Conservation (phyloP, 1,140 invertebrate species). For the Drosophila simulans region DNA sequence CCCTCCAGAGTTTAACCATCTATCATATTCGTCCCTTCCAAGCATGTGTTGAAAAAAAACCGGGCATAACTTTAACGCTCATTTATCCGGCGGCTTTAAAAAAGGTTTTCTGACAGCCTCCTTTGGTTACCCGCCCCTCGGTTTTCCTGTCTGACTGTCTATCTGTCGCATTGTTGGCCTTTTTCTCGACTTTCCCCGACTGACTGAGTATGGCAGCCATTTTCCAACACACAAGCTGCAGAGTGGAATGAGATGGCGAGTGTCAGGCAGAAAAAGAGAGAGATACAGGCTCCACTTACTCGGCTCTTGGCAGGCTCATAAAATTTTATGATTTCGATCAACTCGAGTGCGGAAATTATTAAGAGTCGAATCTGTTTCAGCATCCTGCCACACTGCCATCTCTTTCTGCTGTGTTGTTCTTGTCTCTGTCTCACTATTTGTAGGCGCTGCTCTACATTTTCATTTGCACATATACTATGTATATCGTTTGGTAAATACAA, state of each 20-base stretch:
- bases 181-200: conserved; percentile 36
- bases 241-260: conserved; percentile 13
- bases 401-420: conserved; percentile 16
- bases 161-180: conserved; percentile 44
- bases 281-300: conserved; percentile 60
- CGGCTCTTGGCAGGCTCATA: conserved; percentile 77
- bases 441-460: conserved; percentile 40
- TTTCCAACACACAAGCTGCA: conserved; percentile 42
- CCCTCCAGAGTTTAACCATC: conserved; percentile 26
- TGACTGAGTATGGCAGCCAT: conserved; percentile 72
- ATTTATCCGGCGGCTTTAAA: conserved; percentile 70
- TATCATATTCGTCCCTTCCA: conserved; percentile 39
- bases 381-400: conserved; percentile 60
- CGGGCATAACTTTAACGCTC: conserved; percentile 59
- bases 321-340: conserved; percentile 84
- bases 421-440: conserved; percentile 10
- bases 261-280: conserved; percentile 4
- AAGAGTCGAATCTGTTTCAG: conserved; percentile 83
- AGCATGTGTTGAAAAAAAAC: conserved; percentile 11
- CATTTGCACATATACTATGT: conserved; percentile 10
- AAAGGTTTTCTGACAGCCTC: conserved; percentile 44
- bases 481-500: conserved; percentile 13
- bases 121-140: neutral
- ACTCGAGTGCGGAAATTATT: conserved; percentile 84
- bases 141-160: conserved; percentile 26